Evolutionary conservation across 1,140 invertebrate species (phyloP).

Genomic region (Procambarus virginalis): DNA sequence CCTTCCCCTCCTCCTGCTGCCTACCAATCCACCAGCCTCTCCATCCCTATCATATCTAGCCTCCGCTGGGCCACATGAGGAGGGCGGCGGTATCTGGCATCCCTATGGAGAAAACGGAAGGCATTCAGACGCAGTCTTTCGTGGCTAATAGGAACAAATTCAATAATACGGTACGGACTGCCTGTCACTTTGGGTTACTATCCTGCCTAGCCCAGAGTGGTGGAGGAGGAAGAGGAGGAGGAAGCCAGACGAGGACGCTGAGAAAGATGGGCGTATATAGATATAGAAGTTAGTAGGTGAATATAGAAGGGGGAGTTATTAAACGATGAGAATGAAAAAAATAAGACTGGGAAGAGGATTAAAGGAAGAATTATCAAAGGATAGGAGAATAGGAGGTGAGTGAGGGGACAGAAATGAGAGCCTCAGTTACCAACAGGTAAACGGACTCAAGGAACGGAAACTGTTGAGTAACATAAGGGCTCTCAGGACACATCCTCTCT

Average conservation of each 20-base stretch:
- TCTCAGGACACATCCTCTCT: too few relatives aligned
- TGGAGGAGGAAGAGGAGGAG: background rate
- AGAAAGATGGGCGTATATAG: background rate
- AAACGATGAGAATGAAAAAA: background rate
- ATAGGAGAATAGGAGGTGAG: background rate
- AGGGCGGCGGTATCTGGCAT: conserved; percentile 24
- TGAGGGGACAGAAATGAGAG: background rate
- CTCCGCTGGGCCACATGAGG: background rate
- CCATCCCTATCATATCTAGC: too few relatives aligned
- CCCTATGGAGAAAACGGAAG: conserved; percentile 13
- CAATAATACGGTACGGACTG: conserved; percentile 58
- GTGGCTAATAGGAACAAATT: conserved; percentile 62
- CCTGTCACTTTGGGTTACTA: conserved; percentile 53
- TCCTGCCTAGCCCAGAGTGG: background rate
- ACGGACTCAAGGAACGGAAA: too few relatives aligned
- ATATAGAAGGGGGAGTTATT: background rate
- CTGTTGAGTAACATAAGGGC: too few relatives aligned
- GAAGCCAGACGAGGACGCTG: background rate
- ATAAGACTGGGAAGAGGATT: background rate
- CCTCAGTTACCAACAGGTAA: too few relatives aligned
- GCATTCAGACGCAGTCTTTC: conserved; percentile 49
- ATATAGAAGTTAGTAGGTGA: background rate
- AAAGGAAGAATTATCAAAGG: background rate
- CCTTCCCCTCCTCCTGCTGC: background rate
- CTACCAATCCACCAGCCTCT: background rate